Conservation (phyloP, 2,797 vertebrate genomes). For the Trachops cirrhosus region DNA sequence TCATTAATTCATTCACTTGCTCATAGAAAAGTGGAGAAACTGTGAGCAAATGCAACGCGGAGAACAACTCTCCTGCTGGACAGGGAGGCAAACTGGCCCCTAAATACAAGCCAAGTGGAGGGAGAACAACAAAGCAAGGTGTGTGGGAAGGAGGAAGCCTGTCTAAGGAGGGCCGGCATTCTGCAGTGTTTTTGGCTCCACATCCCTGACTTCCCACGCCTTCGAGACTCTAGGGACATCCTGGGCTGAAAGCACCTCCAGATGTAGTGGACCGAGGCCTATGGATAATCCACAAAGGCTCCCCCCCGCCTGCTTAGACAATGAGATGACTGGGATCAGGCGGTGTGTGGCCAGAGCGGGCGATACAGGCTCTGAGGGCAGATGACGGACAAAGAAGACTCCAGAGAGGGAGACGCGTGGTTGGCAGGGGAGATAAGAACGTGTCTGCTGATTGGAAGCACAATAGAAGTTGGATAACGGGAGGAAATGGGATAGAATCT, state of each 20-base stretch:
- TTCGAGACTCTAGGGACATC: neutral
- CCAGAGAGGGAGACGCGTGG: neutral
- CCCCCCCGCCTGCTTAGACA: neutral
- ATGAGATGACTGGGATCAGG: neutral
- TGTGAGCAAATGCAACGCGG: constrained; percentile 32
- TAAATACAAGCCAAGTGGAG: neutral
- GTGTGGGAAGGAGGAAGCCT: neutral
- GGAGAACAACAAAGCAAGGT: neutral
- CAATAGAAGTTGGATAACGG: neutral
- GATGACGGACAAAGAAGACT: neutral
- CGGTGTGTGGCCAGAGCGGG: neutral
- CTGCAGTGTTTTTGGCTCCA: no score
- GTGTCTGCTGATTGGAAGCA: neutral
- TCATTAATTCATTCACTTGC: constrained; percentile 75
- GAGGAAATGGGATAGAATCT: neutral
- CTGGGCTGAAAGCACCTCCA: neutral
- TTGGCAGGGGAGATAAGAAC: neutral
- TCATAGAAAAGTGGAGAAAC: constrained; percentile 49
- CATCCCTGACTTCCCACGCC: neutral
- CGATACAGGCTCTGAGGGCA: neutral
- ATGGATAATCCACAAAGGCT: neutral
- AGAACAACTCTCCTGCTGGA: constrained; percentile 16
- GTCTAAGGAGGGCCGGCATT: neutral
- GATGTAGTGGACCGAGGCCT: neutral
- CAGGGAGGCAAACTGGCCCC: neutral